Percentiles rank a stretch among this genome's conserved stretches.
Evolutionary conservation across 2,113 vertebrate genomes (phyloP).

Genomic region (Illadopsis cleaveri): DNA sequence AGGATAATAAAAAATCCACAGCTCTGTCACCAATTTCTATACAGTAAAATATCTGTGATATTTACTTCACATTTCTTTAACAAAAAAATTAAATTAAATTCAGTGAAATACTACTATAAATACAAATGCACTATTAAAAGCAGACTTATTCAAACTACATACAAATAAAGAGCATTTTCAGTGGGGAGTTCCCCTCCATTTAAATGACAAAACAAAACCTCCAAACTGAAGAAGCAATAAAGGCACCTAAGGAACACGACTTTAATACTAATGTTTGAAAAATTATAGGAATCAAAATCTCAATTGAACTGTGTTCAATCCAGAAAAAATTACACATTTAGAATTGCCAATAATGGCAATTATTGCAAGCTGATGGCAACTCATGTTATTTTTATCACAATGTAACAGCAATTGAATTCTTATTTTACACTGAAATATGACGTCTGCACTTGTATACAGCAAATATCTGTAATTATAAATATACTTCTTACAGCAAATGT

Average conservation of each 20-base stretch:
- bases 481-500: background rate
- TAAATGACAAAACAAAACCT: background rate
- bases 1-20: background rate
- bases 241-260: background rate
- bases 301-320: background rate
- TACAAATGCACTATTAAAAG: background rate
- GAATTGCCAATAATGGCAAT: background rate
- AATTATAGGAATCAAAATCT: background rate
- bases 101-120: background rate
- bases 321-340: background rate
- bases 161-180: background rate
- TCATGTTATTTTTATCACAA: background rate
- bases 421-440: rapidly evolving
- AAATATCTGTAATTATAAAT: background rate
- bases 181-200: background rate
- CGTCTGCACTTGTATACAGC: background rate
- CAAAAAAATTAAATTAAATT: background rate
- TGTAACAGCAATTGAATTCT: background rate
- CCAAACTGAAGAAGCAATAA: background rate
- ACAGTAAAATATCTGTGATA: background rate
- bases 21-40: background rate
- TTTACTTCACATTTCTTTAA: background rate
- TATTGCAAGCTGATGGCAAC: background rate
- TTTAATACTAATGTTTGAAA: background rate
- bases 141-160: background rate